A percentile compares a stretch with the other conserved stretches of the same genome.
phyloP scores from a whole-genome alignment of 2,888 invertebrate species.

The Agapostemon virescens region DNA sequence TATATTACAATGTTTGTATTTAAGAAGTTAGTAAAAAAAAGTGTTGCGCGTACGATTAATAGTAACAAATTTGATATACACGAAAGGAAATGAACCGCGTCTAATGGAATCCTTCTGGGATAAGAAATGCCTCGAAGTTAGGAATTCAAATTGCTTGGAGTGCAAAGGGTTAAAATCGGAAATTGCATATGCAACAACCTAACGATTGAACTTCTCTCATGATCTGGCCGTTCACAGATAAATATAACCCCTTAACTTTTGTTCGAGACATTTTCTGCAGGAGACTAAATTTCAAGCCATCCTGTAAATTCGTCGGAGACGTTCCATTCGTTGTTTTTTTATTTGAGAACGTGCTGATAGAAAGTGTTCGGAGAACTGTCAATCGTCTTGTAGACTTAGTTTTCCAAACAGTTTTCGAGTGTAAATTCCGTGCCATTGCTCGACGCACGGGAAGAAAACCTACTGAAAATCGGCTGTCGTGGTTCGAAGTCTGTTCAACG shows the following conservation, averaged over 20 bases:
- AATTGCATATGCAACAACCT: too few species aligned
- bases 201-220: too few species aligned
- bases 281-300: background rate
- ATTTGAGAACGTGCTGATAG: background rate
- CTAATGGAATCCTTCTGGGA: too few species aligned
- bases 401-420: background rate
- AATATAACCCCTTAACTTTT: background rate
- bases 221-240: background rate
- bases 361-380: background rate
- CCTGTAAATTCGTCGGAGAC: background rate
- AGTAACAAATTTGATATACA: too few species aligned
- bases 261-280: background rate
- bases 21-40: too few species aligned
- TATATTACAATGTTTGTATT: too few species aligned
- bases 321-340: background rate
- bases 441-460: background rate
- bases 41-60: too few species aligned
- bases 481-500: background rate
- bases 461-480: background rate
- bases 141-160: too few species aligned
- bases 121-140: too few species aligned
- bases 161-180: too few species aligned
- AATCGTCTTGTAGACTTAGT: background rate
- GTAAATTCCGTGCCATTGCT: background rate
- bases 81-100: too few species aligned